Conservation (phyloP, 2,888 invertebrate species). For the Eristalis tenax region DNA sequence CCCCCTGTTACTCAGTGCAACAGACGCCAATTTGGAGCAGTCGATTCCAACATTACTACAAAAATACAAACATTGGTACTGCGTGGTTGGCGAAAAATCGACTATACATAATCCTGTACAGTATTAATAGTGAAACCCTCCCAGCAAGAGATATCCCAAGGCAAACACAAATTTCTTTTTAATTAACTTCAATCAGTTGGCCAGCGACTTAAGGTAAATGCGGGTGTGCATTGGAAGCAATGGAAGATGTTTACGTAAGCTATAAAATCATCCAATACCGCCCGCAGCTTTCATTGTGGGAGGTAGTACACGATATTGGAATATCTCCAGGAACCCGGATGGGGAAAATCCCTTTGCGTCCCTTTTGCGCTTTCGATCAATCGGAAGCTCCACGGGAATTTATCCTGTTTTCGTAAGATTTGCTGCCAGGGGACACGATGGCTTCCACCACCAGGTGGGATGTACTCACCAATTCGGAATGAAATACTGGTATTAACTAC, state of each 20-base stretch:
- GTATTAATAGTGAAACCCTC: constrained; percentile 2
- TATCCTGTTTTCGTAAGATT: constrained; percentile 7
- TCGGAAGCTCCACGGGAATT: constrained; percentile 29
- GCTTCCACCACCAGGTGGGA: not conserved
- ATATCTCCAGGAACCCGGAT: constrained; percentile 11
- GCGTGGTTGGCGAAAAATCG: not conserved
- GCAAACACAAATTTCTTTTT: constrained; percentile 55
- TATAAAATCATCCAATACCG: not conserved
- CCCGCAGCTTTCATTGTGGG: constrained; percentile 1
- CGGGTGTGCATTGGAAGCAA: not conserved
- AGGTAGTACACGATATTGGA: constrained; percentile 19
- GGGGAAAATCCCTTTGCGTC: not conserved
- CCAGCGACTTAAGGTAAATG: not conserved
- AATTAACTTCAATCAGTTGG: constrained; percentile 49
- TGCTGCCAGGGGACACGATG: not conserved
- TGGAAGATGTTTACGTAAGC: not conserved
- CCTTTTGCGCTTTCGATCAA: constrained; percentile 20
- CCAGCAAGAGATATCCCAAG: constrained; percentile 18
- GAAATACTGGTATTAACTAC: constrained; percentile 22
- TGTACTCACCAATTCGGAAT: not conserved
- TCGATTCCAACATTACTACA: not conserved
- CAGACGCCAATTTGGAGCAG: constrained; percentile 13
- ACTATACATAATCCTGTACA: constrained; percentile 3
- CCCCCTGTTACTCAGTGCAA: not conserved
- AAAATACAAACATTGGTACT: not conserved